phyloP scores from a whole-genome alignment of 2,113 vertebrate species.

The Nothocercus julius region DNA sequence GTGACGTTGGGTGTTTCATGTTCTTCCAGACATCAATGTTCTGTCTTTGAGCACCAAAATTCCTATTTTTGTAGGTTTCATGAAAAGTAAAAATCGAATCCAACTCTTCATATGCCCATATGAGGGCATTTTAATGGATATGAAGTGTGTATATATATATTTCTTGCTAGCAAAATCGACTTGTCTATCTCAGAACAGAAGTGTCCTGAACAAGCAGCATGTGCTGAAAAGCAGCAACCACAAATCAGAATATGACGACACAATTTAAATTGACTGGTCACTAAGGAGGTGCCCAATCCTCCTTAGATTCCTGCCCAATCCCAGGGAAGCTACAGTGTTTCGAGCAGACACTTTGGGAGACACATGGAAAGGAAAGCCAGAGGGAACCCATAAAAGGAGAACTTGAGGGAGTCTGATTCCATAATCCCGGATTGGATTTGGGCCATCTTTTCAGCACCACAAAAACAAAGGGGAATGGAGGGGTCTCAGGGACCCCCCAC shows the following conservation, averaged over 20 bases:
- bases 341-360: background rate
- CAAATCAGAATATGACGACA: background rate
- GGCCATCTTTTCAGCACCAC: background rate
- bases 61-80: background rate
- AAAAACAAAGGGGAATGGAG: too few relatives aligned
- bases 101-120: background rate
- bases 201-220: background rate
- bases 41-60: background rate
- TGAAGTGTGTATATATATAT: too few relatives aligned
- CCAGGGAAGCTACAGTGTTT: background rate
- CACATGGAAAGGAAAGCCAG: background rate
- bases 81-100: background rate
- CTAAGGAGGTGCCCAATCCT: background rate
- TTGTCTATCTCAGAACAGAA: background rate
- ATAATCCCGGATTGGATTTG: rapidly evolving
- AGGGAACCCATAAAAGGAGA: background rate
- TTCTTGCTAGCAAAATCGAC: background rate
- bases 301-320: background rate
- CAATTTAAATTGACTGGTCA: rapidly evolving
- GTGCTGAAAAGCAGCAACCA: rapidly evolving
- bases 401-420: background rate
- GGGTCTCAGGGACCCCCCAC: background rate
- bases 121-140: background rate
- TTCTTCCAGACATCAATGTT: background rate
- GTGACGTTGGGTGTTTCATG: background rate